A percentile compares a stretch with the other conserved stretches of the same genome.
Conservation (phyloP, 2,797 vertebrate species). For the Coregonus suidteri region DNA sequence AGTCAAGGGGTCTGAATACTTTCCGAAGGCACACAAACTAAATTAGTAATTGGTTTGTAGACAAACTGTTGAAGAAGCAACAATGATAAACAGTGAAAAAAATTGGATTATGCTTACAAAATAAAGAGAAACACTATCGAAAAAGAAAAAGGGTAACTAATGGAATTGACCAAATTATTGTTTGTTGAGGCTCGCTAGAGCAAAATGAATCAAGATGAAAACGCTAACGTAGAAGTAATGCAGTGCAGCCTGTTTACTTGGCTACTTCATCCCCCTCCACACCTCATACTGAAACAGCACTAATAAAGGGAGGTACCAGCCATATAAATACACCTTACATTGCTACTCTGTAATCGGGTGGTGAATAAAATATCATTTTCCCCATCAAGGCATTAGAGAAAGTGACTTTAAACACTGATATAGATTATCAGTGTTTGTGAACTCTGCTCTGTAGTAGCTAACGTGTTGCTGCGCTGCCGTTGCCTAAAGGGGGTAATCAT, state of each 20-base stretch:
- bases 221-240: conserved; percentile 35
- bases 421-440: too few species aligned
- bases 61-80: conserved; percentile 13
- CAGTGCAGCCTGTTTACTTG: conserved; percentile 25
- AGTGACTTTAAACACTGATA: neutral
- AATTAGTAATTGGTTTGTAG: neutral
- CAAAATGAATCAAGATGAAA: conserved; percentile 12
- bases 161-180: neutral
- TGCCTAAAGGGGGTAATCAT: conserved; percentile 31
- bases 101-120: neutral
- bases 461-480: neutral
- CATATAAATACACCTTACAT: conserved; percentile 19
- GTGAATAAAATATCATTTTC: conserved; percentile 14
- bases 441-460: conserved; percentile 1
- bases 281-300: conserved; percentile 23
- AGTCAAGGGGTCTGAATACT: too few species aligned
- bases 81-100: neutral
- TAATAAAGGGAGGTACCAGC: too few species aligned
- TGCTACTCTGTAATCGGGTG: conserved; percentile 26
- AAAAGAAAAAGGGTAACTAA: neutral
- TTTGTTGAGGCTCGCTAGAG: neutral
- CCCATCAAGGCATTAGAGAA: neutral
- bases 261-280: conserved; percentile 22
- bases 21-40: conserved; percentile 2
- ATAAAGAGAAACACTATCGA: neutral